Evolutionary conservation across 2,113 vertebrate genomes (phyloP), one percentile per base, ranked within the genome.

Genomic region (Castor canadensis): DNA sequence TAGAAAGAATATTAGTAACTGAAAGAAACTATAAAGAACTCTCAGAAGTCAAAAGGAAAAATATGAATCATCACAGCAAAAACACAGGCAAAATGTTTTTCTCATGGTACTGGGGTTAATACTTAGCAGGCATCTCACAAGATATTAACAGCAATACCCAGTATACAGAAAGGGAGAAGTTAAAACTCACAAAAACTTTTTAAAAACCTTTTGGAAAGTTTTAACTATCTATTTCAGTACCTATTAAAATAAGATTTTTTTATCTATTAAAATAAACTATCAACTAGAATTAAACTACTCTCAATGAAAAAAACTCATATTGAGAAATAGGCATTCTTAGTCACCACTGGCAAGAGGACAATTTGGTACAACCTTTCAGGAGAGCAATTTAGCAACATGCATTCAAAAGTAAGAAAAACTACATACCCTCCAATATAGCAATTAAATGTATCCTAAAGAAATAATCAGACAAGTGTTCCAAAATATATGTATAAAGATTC

Each of bases 1-100:
- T 24, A 88, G 97, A 95, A 69, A 97, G 95, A 49, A 90, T 86
- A 93, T 58, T 69, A 94, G 75, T 86, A 93, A 84, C 88, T 89
- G 94, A 96, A 91, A 88, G 91, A 97, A 96, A 66, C 19, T 47
- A 58, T 40, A 71, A 73, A 91, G 64, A 66, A 79, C 4, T 32
- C 13, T 24, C 24, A 85, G 6, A 93, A 88, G 35, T 69, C 67
- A 64, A 88, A 86, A 97, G 72, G 54, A 64, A 95, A 94, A 58
- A 54, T 26, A 0, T 47, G 67, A 90, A 67, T 64, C 30, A 73
- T 76, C 40, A 56, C n/a, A 88, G 49, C 17, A 43, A 10, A 87
- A 91, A 79, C 58, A 88, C 1, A 47, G 72, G 40, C 43, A 86
- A 89, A 91, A n/a, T 40, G 49, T 66, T 88, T n/a, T n/a, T n/a